Conservation (phyloP, 2,113 vertebrate genomes). For the Sturnira hondurensis region DNA sequence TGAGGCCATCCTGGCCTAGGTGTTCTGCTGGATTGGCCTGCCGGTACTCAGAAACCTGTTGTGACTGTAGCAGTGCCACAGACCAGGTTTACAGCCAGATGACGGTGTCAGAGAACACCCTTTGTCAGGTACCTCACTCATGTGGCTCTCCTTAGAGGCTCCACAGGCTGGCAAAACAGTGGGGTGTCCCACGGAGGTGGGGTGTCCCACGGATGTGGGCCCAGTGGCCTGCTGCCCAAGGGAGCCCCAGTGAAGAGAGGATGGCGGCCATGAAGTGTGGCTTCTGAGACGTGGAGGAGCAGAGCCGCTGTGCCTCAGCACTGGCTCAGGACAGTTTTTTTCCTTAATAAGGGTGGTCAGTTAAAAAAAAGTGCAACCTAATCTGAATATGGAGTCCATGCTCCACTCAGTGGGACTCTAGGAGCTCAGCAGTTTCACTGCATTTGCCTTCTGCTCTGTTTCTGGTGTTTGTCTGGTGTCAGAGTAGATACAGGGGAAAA, state of each 20-base stretch:
- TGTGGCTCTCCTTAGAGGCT: neutral
- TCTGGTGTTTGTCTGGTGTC: neutral
- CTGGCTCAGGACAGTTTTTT: neutral
- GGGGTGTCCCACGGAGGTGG: neutral
- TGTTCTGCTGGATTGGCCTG: neutral
- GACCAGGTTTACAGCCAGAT: neutral
- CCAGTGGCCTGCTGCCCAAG: neutral
- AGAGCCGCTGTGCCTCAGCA: neutral
- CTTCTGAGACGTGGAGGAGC: neutral
- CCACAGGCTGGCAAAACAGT: neutral
- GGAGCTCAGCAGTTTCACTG: fast-evolving
- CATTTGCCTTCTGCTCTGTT: fast-evolving
- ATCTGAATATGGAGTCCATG: fast-evolving
- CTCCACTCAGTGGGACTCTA: neutral
- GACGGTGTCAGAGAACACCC: neutral
- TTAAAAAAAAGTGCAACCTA: fast-evolving
- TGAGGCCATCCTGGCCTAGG: neutral
- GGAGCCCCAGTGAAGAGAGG: neutral
- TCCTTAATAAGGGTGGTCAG: fast-evolving
- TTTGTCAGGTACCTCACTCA: neutral
- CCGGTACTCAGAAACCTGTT: neutral
- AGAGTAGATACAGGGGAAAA: fast-evolving
- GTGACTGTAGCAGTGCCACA: fast-evolving
- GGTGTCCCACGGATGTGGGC: neutral
- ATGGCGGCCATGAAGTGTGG: neutral